These are phyloP conservation scores for Andrena bucephala DNA, from an alignment of 2,888 invertebrate species.

Conservation along the genomic window DNA sequence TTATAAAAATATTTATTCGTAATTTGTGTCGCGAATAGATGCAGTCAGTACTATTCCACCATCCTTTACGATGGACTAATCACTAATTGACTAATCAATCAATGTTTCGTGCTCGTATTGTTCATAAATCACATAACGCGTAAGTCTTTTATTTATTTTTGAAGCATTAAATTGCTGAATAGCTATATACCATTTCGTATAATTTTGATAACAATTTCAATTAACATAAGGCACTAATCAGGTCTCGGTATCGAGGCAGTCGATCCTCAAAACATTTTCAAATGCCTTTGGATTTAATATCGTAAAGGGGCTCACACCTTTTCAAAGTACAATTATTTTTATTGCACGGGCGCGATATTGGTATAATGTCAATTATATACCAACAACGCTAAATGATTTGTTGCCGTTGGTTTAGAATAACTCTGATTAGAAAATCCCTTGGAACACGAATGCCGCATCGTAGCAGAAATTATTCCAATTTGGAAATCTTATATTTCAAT, in stretches of 20 bases:
- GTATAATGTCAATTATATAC: slow-evolving; percentile 8
- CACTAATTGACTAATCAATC: too few relatives aligned
- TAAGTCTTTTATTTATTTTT: slow-evolving; percentile 7
- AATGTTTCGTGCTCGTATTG: too few relatives aligned
- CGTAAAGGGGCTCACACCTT: slow-evolving; percentile 11
- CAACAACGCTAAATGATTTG: background rate
- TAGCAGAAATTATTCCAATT: background rate
- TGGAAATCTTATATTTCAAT: background rate
- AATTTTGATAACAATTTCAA: slow-evolving; percentile 20
- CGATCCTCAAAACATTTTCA: background rate
- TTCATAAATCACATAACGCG: slow-evolving; percentile 9
- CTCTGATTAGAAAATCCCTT: background rate
- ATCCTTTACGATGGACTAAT: too few relatives aligned
- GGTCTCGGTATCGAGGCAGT: slow-evolving; percentile 48
- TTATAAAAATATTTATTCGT: slow-evolving; percentile 40
- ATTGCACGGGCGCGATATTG: background rate
- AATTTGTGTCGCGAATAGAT: background rate
- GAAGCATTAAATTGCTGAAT: background rate
- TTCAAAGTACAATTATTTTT: background rate
- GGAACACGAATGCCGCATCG: background rate
- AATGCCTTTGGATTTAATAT: slow-evolving; percentile 12
- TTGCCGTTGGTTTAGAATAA: background rate
- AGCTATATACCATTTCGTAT: background rate
- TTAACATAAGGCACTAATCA: slow-evolving; percentile 66
- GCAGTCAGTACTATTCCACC: background rate